These are phyloP conservation scores for Parazoanthus darwini DNA, from an alignment of 92 coral and sea anemone genomes.

Conservation along the genomic window DNA sequence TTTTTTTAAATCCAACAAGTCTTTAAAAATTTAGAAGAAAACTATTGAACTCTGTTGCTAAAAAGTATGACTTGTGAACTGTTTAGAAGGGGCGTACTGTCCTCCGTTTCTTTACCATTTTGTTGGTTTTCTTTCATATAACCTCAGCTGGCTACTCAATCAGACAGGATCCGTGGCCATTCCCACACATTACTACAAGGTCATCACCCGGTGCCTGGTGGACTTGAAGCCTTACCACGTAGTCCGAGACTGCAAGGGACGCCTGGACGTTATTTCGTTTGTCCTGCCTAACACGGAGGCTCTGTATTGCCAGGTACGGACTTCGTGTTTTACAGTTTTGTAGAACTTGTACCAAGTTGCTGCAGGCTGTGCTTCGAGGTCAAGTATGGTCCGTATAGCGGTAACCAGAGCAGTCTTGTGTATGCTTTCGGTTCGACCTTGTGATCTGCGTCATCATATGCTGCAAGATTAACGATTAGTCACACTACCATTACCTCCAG, in stretches of 20 bases:
- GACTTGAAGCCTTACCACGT: constrained; percentile 61
- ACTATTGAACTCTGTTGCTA: no score
- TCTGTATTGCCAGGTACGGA: constrained; percentile 50
- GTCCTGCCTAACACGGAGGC: constrained; percentile 68
- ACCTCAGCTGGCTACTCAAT: constrained; percentile 73
- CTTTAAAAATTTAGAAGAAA: no score
- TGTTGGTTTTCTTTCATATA: not conserved
- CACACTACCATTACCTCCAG: no score
- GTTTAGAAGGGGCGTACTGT: no score
- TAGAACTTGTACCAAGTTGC: no score
- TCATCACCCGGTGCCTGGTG: constrained; percentile 80
- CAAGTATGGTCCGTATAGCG: not conserved
- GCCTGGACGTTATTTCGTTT: constrained; percentile 89
- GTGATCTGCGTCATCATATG: not conserved
- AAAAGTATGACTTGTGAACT: no score
- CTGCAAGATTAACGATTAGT: no score
- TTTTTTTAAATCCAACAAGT: no score
- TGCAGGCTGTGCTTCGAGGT: not conserved
- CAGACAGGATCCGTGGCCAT: constrained; percentile 73
- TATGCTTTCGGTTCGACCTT: not conserved
- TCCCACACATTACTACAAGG: constrained; percentile 94
- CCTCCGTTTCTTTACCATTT: not conserved
- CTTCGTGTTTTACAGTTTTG: not conserved
- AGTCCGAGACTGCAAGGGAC: constrained; percentile 83
- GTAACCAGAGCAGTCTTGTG: not conserved